Base-by-base conservation (phyloP, 2,888 invertebrate genomes). In the Athalia cordata region DNA sequence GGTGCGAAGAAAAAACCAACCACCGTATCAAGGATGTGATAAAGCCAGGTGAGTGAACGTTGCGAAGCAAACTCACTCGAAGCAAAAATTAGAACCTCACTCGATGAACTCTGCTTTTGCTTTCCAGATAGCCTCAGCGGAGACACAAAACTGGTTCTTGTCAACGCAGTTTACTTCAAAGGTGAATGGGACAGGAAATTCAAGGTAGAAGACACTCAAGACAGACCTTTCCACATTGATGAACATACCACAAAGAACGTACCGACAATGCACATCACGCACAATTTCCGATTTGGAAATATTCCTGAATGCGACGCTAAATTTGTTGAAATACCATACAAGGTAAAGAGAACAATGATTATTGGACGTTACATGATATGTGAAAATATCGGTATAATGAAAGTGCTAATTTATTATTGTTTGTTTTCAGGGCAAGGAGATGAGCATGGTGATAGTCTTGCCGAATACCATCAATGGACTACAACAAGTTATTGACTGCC, bases 161-260 rank as follows among this genome's bases (percentile, higher is more conserved):
- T 96, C 3, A 97, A 96, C 87, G 97, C 97, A 0, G 93, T 97
- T 15, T 96, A 97, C 87, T 97, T 97, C 90, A 97, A 97, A 92
- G 95, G 95, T 3, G 91, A 92, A 59, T 97, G 97, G 96, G 89
- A 91, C 65, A 87, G 92, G 52, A 92, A 94, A 83, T 98, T 98
- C 86, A 87, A 94, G 45, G 85, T 91, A 0, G 84, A 85, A 0
- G 50, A 83, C 2, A 97, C 97, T 0, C 82, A 80, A 13, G 91
- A 93, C 0, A 91, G 91, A 76, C 92, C 93, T 1, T 98, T 98
- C 91, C 92, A 93, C 84, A 80, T 94, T 9, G 91, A 91, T 59
- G 88, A 89, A 9, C 90, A 89, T 0, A 91, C 92, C 11, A 91
- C 91, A 0, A 92, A 94, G 3, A 89, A 94, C 50, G 93, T 95